A percentile compares a stretch with the other conserved stretches of the same genome.
phyloP scores from a whole-genome alignment of 2,797 vertebrate species.

The Margarornis squamiger region DNA sequence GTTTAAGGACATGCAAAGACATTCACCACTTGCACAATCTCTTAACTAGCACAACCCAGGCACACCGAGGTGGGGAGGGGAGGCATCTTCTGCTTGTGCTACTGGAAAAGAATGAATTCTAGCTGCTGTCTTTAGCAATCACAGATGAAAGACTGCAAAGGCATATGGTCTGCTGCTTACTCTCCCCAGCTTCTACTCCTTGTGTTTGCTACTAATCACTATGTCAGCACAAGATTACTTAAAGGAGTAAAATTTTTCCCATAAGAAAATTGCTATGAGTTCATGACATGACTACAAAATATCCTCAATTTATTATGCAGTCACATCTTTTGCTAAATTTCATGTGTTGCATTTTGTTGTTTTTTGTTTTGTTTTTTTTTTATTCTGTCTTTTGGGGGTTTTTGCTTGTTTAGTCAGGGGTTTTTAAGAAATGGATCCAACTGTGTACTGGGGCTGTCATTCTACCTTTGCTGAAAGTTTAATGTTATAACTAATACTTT shows the following conservation, averaged over 20 bases:
- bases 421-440: neutral
- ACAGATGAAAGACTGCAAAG: neutral
- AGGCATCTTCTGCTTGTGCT: neutral
- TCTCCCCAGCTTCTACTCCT: neutral
- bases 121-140: neutral
- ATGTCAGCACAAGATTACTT: neutral
- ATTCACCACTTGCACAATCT: neutral
- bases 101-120: neutral
- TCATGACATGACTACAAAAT: neutral
- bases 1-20: neutral
- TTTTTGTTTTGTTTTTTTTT: neutral
- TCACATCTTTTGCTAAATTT: neutral
- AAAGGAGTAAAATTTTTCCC: neutral
- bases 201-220: neutral
- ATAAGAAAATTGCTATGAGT: neutral
- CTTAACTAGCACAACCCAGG: neutral
- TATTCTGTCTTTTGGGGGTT: no score
- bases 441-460: neutral
- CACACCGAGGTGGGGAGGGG: neutral
- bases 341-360: accelerated
- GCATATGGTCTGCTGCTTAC: neutral
- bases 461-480: neutral
- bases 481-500: neutral
- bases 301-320: neutral
- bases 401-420: accelerated